Base-by-base conservation (phyloP, 1,140 invertebrate species). In the Drosophila santomea region DNA sequence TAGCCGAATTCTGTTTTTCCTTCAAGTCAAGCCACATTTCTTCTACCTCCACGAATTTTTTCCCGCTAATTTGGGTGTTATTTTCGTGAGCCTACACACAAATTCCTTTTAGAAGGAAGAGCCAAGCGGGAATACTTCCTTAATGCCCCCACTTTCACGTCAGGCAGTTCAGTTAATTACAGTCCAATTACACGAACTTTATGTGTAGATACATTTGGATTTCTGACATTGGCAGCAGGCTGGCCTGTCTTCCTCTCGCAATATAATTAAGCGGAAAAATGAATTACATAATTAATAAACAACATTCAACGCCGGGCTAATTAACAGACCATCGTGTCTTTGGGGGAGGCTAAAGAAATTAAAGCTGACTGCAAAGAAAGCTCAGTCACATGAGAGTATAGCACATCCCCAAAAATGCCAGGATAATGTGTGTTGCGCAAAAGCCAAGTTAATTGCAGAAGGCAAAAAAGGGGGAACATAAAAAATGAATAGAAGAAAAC, bases 241-340 rank as follows among this genome's bases (percentile, higher is more conserved):
- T 15, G 3, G 58, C 63, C 35, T 35, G 61, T 17, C 62, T 44
- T 36, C 38, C 67, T 50, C 52, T 71, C 66, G 41, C 74, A 78
- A 78, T 71, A 78, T 68, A 78, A 78, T 78, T 78, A 78, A 43
- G 63, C 74, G 66, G 74, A 78, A 77, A 78, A 78, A 78, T 78
- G 74, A 77, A 78, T 78, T 78, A 78, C 74, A 78, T 78, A 78
- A 78, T 78, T 78, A 78, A 78, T 78, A 78, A 78, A 69, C 64
- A 69, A 58, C 68, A 76, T 69, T 78, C 74, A 41, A 35, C 74
- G 64, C 57, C 57, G 23, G 43, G 58, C 71, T 78, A 78, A 77
- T 77, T 77, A 78, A 69, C 73, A 60, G 55, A 50, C 43, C 55
- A 66, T 25, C 47, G n/a, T 67, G 64, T 25, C 32, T 32, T 11